Percentiles rank a stretch among this genome's conserved stretches.
These are phyloP conservation scores for Odontamblyopus lacepedii DNA, from an alignment of 2,797 vertebrate genomes.

Conservation along the genomic window DNA sequence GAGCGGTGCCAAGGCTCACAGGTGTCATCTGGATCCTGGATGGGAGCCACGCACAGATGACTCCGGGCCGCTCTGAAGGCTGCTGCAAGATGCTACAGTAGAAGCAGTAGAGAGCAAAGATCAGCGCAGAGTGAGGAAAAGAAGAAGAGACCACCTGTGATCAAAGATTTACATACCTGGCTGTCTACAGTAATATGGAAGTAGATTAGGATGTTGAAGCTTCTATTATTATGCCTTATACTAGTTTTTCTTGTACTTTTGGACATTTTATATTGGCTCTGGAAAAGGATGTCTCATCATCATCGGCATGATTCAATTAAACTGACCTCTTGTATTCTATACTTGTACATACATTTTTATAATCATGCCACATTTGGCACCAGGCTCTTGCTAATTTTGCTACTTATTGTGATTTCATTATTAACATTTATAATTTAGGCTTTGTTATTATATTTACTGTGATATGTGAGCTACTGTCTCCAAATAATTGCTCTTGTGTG, in stretches of 20 bases:
- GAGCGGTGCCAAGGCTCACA: constrained; percentile 69
- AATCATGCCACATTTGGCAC: too few relatives aligned
- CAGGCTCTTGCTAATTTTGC: too few relatives aligned
- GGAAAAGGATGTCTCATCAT: background rate
- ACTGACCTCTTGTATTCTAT: too few relatives aligned
- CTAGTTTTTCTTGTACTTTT: background rate
- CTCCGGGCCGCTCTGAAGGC: constrained; percentile 52
- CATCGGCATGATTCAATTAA: too few relatives aligned
- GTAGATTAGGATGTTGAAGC: constrained; percentile 2
- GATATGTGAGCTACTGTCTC: too few relatives aligned
- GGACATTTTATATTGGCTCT: background rate
- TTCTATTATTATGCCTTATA: background rate
- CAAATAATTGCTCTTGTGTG: too few relatives aligned
- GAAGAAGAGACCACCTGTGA: constrained; percentile 18
- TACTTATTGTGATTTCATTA: too few relatives aligned
- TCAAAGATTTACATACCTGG: constrained; percentile 12
- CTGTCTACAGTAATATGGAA: background rate
- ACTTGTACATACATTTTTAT: too few relatives aligned
- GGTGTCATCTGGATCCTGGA: constrained; percentile 68
- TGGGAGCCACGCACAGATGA: constrained; percentile 43
- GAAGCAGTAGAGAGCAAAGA: constrained; percentile 10
- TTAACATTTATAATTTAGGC: too few relatives aligned
- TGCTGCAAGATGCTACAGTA: constrained; percentile 35
- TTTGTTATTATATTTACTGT: too few relatives aligned
- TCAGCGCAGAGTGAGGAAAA: constrained; percentile 17